phyloP scores from a whole-genome alignment of 2,888 invertebrate species.

The Ectemnius lituratus region DNA sequence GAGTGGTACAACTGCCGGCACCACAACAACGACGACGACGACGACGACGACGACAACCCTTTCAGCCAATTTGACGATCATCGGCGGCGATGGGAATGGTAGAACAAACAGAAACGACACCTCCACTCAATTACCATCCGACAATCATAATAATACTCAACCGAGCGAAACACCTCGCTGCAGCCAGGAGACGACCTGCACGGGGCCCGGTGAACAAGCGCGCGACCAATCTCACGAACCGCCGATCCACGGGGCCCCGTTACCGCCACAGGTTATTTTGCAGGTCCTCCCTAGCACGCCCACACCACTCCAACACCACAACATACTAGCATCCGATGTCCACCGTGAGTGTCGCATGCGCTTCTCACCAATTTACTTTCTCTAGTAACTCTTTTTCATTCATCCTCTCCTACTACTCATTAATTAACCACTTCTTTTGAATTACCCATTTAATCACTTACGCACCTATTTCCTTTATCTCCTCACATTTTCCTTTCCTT shows the following conservation, averaged over 20 bases:
- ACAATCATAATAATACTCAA: slow-evolving; percentile 78
- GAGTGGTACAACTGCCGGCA: slow-evolving; percentile 27
- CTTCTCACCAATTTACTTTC: slow-evolving; percentile 56
- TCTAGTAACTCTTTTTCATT: slow-evolving; percentile 14
- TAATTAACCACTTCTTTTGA: background rate
- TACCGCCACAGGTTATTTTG: slow-evolving; percentile 84
- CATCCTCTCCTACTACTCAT: background rate
- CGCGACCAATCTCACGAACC: slow-evolving; percentile 45
- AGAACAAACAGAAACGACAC: slow-evolving; percentile 70
- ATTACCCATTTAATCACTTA: background rate
- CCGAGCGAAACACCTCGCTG: slow-evolving; percentile 75
- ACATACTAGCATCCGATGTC: slow-evolving; percentile 77
- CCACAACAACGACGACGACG: slow-evolving; percentile 69
- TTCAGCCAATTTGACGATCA: slow-evolving; percentile 63
- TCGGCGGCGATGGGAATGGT: slow-evolving; percentile 73
- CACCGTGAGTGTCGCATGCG: slow-evolving; percentile 78
- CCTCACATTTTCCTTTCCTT: no score
- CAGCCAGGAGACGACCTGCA: slow-evolving; percentile 69
- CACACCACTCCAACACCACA: slow-evolving; percentile 76
- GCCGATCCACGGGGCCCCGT: slow-evolving; percentile 66
- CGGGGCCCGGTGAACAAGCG: slow-evolving; percentile 68
- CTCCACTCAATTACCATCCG: slow-evolving; percentile 68
- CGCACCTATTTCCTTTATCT: background rate
- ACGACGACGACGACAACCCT: slow-evolving; percentile 77
- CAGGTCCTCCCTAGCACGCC: slow-evolving; percentile 84